Evolutionary conservation across 2,113 vertebrate genomes (phyloP), one percentile per base, ranked within the genome.

Genomic region (Xerus inauris): DNA sequence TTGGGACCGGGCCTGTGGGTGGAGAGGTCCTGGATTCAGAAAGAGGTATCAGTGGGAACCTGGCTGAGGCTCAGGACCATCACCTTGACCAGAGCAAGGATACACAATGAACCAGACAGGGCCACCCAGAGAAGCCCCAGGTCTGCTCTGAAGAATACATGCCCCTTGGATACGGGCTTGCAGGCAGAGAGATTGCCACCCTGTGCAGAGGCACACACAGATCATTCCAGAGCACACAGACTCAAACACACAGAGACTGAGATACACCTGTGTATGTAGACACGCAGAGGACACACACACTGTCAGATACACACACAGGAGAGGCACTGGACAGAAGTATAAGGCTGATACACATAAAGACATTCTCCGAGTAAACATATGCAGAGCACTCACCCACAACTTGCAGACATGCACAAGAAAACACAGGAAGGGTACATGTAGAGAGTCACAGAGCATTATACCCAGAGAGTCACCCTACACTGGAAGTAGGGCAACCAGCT

Each of bases 401-500:
- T 4, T n/a, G 42, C 54, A 38, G 20, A 35, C 14, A 75, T 9
- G 57, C 0, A 20, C 16, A 35, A 71, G 69, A 28, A 26, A 12
- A 38, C 45, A 40, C 26, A 42, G 22, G 22, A 65, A 19, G 22
- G 0, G 0, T 4, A 1, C 32, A 0, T 22, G 22, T 8, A 3
- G 19, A 19, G 20, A 24, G 20, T 57, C 35, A 6, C 0, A 3
- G 30, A n/a, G 4, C n/a, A 11, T 13, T 11, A 9, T 4, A 4
- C 14, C 65, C 64, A 32, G 75, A n/a, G 0, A 3, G 11, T 54
- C 47, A 67, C 24, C 0, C 32, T 32, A 24, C 13, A 5, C 4
- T 7, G 57, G 71, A 40, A 51, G n/a, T 1, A 45, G 32, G 24
- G 54, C 3, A 51, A 4, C 35, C 40, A 7, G 0, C 32, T 71